Evolutionary conservation across 2,113 vertebrate genomes (phyloP), one percentile per base, ranked within the genome.

Genomic region (Petroica traversi): DNA sequence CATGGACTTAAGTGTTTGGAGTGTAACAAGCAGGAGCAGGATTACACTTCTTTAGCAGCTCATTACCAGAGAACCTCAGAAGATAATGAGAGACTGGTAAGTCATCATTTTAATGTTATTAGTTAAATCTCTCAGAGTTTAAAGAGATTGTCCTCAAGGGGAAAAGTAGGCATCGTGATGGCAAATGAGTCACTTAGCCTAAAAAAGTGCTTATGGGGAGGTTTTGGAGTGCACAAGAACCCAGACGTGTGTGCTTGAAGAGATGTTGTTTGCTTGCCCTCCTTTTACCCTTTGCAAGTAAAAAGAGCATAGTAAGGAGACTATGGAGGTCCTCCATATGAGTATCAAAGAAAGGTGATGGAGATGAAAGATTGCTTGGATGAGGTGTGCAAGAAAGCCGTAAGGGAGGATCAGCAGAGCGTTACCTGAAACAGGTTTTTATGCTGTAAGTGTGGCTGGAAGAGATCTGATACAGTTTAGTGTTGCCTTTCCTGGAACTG

Each of bases 61-160:
- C 99, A 99, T 97, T 99, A 99, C 98, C 99, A 99, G 98, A 98
- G 98, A 93, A 94, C 82, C 16, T 95, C 98, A 17, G 99, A 99
- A 89, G 99, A 99, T 20, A 97, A 97, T 31, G 98, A 99, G 85
- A 98, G 97, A 91, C 98, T 99, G 97, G 99, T 99, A 97, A 98
- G 99, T 98, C 75, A 12, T 86, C 34, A 38, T 63, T 90, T 93
- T 91, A 82, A 81, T 88, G 83, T 92, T 84, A n/a, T 63, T 93
- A 86, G 45, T 89, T 87, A 52, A 81, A 92, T 86, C 63, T 66
- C 72, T 68, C 57, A 0, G 1, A 33, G 45, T 86, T 89, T 63
- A 67, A 92, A 89, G 72, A 75, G 73, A 19, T 66, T 74, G 64
- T 88, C 68, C 88, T 90, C 41, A 12, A 54, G 55, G 68, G 72